Base-by-base conservation (phyloP, 2,797 vertebrate species). In the Mallotus villosus region DNA sequence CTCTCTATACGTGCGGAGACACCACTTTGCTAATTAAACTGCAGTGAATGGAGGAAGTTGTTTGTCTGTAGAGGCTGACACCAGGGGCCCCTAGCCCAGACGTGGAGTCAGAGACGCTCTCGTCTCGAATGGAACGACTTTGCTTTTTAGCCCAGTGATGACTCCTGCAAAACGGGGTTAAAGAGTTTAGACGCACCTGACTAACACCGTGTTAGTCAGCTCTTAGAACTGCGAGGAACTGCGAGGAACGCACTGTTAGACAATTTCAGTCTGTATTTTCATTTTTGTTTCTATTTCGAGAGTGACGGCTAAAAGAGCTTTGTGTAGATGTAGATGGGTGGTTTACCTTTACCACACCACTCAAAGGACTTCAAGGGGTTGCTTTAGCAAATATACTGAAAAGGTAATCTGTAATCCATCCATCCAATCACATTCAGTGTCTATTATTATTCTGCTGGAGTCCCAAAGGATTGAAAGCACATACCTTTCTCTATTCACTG, bases 11-110 rank as follows among this genome's bases (percentile, higher is more conserved):
- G 37, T 65, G 34, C 57, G 64, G 66, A 77, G 70, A 69, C 60
- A 24, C 27, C 29, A 58, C 67, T 78, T 55, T 59, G 53, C 69
- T 85, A 83, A 87, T 87, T 80, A 82, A 84, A 85, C 64, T 22
- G 46, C 55, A 68, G 66, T 72, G 69, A 71, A 77, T 62, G 68
- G 61, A 78, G 64, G 74, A 68, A 70, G 73, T 78, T 73, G 70
- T 83, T 82, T 80, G 67, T 77, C 58, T 61, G 66, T 68, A n/a
- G 70, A 60, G 59, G 71, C 70, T 16, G 68, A 60, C 53, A 58
- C 67, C 24, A 63, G 68, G 65, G 53, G 9, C 25, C 60, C 22
- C 58, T 4, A 64, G n/a, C 59, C 67, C 64, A 2, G 41, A 46
- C 41, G 9, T 41, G 11, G 37, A 41, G 37, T 46, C 41, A 14